A percentile compares a stretch with the other conserved stretches of the same genome.
Evolutionary conservation across 2,113 vertebrate species (phyloP).

Genomic region (Seriola aureovittata): DNA sequence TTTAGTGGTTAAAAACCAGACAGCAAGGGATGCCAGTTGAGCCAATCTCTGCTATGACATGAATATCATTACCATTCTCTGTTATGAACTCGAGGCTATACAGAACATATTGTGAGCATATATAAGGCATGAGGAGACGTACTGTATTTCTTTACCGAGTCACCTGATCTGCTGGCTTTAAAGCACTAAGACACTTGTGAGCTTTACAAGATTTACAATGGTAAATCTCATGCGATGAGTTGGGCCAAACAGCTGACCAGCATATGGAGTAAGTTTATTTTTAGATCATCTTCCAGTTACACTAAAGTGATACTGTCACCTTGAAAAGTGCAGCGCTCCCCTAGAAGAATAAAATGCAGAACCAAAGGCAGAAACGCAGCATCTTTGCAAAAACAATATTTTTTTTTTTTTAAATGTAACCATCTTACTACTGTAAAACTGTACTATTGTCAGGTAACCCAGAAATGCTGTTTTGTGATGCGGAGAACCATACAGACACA

Average conservation of each 20-base stretch:
- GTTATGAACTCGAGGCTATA: slow-evolving; percentile 1
- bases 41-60: neutral
- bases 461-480: neutral
- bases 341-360: neutral
- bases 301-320: neutral
- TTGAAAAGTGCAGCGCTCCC: neutral
- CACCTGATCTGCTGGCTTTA: neutral
- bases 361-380: neutral
- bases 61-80: neutral
- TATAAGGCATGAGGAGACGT: neutral
- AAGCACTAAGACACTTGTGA: slow-evolving; percentile 3
- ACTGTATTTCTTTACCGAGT: slow-evolving; percentile 6
- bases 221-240: neutral
- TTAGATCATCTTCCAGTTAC: neutral
- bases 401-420: neutral
- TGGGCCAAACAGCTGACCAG: slow-evolving; percentile 15
- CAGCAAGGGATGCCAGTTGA: neutral
- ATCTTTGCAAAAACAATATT: neutral
- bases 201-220: slow-evolving; percentile 9
- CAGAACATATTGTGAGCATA: neutral
- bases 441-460: neutral
- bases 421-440: neutral
- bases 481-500: neutral
- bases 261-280: neutral
- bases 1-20: too few species aligned